Evolutionary conservation across 2,113 vertebrate genomes (phyloP), one percentile per base, ranked within the genome.

Genomic region (Osmerus eperlanus): DNA sequence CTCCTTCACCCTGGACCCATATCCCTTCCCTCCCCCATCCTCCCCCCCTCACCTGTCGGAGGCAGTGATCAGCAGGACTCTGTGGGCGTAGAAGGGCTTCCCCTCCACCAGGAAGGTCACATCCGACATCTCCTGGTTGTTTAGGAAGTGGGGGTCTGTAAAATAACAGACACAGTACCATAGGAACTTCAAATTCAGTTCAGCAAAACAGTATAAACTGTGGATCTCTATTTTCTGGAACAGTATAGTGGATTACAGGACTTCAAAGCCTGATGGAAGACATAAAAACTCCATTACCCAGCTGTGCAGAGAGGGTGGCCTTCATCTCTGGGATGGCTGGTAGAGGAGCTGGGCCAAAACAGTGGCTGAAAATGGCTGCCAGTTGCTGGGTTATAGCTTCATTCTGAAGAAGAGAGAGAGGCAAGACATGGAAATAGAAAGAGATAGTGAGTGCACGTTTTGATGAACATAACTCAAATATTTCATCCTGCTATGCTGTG

Each of bases 71-170:
- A 99, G 90, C 68, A 99, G 93, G 65, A 99, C 97, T 85, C 94
- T 96, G 86, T 99, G 97, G 54, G 93, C 96, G n/a, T 98, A 99
- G 36, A 99, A 99, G 0, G 97, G 91, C 71, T 94, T 98, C 51
- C 96, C 96, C 85, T 98, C 96, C 65, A 99, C 94, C 6, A 96
- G 60, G 87, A 99, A 99, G 1, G 93, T 98, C 21, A 99, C 95
- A 1, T 99, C 97, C 0, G 97, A 99, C 97, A 99, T 99, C 74
- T 99, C 97, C 70, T 91, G 93, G 76, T 99, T 99, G 81, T 99
- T 99, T 78, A 99, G 87, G 75, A 99, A 99, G 85, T 97, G 96
- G 66, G 96, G 96, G 80, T 99, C 97, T 99, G 81, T 16, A 15
- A 29, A 64, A 18, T 62, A 58, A 81, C 16, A 16, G 4, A 70